A percentile compares a stretch with the other conserved stretches of the same genome.
These are phyloP conservation scores for Nomada ruficornis DNA, from an alignment of 2,888 invertebrate species.

Conservation along the genomic window DNA sequence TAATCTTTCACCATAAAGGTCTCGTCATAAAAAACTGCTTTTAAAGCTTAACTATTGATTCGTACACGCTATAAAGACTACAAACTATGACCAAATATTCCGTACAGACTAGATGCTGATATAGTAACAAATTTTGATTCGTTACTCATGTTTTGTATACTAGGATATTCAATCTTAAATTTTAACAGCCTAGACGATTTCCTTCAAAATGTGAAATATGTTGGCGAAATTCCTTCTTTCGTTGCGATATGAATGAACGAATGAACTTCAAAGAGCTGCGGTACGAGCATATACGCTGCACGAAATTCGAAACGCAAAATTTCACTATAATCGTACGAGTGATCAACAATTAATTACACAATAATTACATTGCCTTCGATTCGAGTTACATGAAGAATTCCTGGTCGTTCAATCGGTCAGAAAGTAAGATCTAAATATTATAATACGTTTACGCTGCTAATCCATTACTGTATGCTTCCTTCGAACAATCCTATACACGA, in stretches of 20 bases:
- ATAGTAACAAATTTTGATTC: conserved; percentile 54
- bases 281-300: background rate
- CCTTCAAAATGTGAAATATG: background rate
- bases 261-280: background rate
- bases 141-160: conserved; percentile 14
- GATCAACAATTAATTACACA: background rate
- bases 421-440: background rate
- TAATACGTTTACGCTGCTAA: background rate
- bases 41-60: conserved; percentile 66
- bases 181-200: background rate
- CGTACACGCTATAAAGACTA: conserved; percentile 33
- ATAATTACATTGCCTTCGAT: background rate
- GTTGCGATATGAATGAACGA: background rate
- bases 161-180: background rate
- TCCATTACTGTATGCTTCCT: background rate
- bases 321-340: no score
- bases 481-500: background rate
- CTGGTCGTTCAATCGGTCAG: background rate
- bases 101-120: conserved; percentile 24
- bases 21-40: conserved; percentile 67
- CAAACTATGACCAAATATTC: conserved; percentile 33
- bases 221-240: background rate
- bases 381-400: background rate
- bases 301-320: background rate
- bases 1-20: conserved; percentile 33